Base-by-base conservation (phyloP, 1,140 invertebrate genomes). In the Megathymus violae region DNA sequence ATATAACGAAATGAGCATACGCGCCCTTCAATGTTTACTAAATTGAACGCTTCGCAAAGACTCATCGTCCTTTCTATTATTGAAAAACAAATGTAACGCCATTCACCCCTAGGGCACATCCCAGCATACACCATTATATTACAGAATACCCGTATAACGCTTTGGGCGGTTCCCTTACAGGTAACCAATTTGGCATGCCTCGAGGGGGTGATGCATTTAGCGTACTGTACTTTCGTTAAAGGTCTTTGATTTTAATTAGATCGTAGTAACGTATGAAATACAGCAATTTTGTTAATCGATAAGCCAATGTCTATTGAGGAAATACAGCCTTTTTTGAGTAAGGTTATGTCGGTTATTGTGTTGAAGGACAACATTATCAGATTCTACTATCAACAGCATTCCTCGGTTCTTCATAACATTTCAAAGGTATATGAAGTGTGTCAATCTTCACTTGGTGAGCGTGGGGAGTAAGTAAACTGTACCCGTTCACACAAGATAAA, bases 131-230 rank as follows among this genome's bases (percentile, higher is more conserved):
- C 50, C 50, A 22, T 54, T 19, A 25, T 13, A 25, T 19, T 22
- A 19, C 36, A 54, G 22, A 15, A 36, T 27, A 17, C 22, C 41
- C 43, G 16, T 62, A 47, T 62, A 38, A 50, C 15, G 59, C 59
- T 27, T 19, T 38, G 34, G 59, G 59, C 59, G 22, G 6, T 51
- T 22, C 25, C 43, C 15, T 10, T 47, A 59, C 60, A 62, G 60
- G 60, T 62, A 62, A 51, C 60, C 48, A 51, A 62, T 62, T 62
- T 46, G 40, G 52, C 15, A 10, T 17, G 14, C 14, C 31, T 36
- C 34, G 34, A 31, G 25, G 22, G 52, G 38, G 22, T 22, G 40
- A 22, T 11, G 19, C 10, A 56, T 11, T 54, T 43, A 44, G 22
- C 36, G 38, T 44, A 27, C 41, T 56, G 52, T 56, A 43, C 38